Base-by-base conservation (phyloP, 2,113 vertebrate genomes). In the Poeciliopsis retropinna region DNA sequence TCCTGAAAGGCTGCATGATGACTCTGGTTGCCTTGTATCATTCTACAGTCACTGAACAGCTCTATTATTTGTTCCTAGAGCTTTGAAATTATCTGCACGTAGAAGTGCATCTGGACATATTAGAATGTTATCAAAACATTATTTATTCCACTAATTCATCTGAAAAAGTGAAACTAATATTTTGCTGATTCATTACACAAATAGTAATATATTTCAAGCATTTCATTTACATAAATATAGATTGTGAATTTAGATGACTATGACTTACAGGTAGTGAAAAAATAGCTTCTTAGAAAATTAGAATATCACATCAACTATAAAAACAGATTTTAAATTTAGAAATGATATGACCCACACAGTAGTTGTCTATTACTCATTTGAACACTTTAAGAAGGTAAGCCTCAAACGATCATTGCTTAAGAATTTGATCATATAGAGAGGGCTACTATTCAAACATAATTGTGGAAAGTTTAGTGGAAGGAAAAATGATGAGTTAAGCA, bases 1-100 rank as follows among this genome's bases (percentile, higher is more conserved):
- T 71, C 68, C 77, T 73, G 66, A 70, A 76, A 47, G 76, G 78
- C 65, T 68, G 32, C 32, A 74, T 57, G 5, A n/a, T 10, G 19
- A 57, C 22, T 44, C 41, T 57, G 22, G 8, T 1, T 57, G 25
- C 10, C 22, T 25, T n/a, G 19, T 57, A 57, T 57, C 51, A 11
- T 57, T 57, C 25, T 57, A 19, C 25, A 57, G 51, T 57, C 44
- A 6, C 44, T 47, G 39, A 17, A 51, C 9, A 47, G 64, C 31
- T 60, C 4, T 22, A 17, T 17, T 51, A 69, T 82, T 61, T 72
- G 71, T 67, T 76, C n/a, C 11, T 44, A 62, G 31, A 78, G 41
- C 74, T 73, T 77, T 31, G 37, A 61, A 22, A 60, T 57, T 25
- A 22, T n/a, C 51, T 25, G 22, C 7, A 57, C 3, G 6, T 57